Percentiles rank a stretch among this genome's conserved stretches.
phyloP scores from a whole-genome alignment of 1,140 invertebrate species.

The Cydia splendana region DNA sequence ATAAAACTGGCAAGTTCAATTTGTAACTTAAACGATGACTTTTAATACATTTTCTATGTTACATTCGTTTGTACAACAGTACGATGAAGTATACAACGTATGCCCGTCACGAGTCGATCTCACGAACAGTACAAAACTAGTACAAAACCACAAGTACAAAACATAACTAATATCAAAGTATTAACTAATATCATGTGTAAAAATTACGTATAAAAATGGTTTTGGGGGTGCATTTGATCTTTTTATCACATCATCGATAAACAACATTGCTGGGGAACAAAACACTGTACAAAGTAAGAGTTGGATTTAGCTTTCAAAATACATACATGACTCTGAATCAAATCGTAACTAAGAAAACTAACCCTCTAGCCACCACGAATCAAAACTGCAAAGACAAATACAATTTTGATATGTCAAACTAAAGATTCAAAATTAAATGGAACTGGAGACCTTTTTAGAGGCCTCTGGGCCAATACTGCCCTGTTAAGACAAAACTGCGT shows the following conservation, averaged over 20 bases:
- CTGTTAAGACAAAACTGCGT: too few relatives aligned
- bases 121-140: constrained; percentile 50
- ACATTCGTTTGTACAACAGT: constrained; percentile 75
- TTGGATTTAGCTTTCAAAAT: background rate
- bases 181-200: constrained; percentile 6
- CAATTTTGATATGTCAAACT: too few relatives aligned
- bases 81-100: constrained; percentile 61
- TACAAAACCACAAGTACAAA: constrained; percentile 56
- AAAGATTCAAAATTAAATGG: too few relatives aligned
- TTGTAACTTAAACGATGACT: constrained; percentile 75
- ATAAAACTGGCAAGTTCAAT: constrained; percentile 60
- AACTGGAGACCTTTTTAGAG: too few relatives aligned
- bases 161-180: constrained; percentile 18
- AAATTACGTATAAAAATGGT: constrained; percentile 15
- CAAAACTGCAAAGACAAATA: too few relatives aligned
- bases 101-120: constrained; percentile 56
- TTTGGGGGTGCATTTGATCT: background rate
- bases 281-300: background rate
- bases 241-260: background rate
- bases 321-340: too few relatives aligned
- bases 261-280: background rate
- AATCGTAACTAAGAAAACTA: too few relatives aligned
- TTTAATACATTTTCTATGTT: constrained; percentile 76
- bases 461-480: too few relatives aligned
- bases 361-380: too few relatives aligned